These are phyloP conservation scores for Poecilobothrus nobilitatus DNA, from an alignment of 2,888 invertebrate species.

Conservation along the genomic window DNA sequence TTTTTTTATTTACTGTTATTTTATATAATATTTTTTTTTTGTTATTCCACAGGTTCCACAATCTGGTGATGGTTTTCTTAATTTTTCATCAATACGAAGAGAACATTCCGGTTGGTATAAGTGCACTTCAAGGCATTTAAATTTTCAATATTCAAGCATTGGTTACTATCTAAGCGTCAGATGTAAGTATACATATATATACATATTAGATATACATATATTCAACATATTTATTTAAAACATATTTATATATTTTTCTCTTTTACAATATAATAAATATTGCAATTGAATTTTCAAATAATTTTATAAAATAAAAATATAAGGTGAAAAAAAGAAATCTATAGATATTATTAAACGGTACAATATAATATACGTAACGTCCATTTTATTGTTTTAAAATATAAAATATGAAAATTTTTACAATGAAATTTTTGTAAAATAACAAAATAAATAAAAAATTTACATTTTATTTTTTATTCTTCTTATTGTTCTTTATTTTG, in stretches of 20 bases:
- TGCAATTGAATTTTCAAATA: no score
- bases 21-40: background rate
- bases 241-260: background rate
- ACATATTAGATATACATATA: background rate
- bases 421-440: background rate
- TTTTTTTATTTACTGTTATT: no score
- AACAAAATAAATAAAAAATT: no score
- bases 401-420: background rate
- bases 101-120: conserved; percentile 90
- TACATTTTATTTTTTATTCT: no score
- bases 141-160: conserved; percentile 79
- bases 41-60: conserved; percentile 50
- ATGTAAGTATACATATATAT: conserved; percentile 54
- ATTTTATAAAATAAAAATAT: no score
- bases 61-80: conserved; percentile 69
- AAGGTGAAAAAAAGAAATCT: no score
- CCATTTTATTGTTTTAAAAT: no score
- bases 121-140: conserved; percentile 74
- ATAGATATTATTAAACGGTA: no score
- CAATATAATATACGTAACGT: no score
- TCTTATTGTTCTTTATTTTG: no score
- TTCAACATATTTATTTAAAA: no score
- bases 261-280: background rate
- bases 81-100: conserved; percentile 69
- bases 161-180: conserved; percentile 84